A percentile compares a stretch with the other conserved stretches of the same genome.
Evolutionary conservation across 2,888 invertebrate species (phyloP).

Genomic region (Cerastis leucographa): DNA sequence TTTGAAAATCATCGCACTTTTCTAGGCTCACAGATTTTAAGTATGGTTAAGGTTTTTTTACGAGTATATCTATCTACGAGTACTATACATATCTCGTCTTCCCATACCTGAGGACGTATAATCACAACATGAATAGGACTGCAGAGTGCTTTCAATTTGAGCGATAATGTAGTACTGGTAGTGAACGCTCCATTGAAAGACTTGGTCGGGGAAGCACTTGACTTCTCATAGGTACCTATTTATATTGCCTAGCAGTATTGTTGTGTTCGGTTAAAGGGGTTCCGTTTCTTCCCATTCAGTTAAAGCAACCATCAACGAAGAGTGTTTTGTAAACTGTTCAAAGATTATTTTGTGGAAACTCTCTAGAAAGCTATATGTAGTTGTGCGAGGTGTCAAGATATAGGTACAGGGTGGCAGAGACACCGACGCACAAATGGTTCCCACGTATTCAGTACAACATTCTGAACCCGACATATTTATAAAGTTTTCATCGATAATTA

Average conservation of each 20-base stretch:
- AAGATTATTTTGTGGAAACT: neutral
- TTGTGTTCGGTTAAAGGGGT: neutral
- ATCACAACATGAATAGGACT: slow-evolving; percentile 26
- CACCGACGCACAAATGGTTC: no score
- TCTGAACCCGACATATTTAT: no score
- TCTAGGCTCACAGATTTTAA: neutral
- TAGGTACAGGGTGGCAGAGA: no score
- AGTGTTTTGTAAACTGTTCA: neutral
- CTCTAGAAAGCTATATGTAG: no score
- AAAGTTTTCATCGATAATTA: no score
- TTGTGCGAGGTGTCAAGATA: no score
- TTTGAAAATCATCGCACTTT: neutral
- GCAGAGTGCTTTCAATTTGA: slow-evolving; percentile 23
- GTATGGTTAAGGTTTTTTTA: neutral
- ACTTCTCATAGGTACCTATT: neutral
- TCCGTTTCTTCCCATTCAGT: neutral
- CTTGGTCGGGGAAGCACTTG: neutral
- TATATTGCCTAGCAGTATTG: neutral
- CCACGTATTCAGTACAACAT: no score
- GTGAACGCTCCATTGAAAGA: neutral
- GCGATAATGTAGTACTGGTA: neutral
- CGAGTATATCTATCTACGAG: neutral
- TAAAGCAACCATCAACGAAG: neutral
- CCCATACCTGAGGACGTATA: neutral
- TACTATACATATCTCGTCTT: neutral